Conservation (phyloP, 2,797 vertebrate species). For the Tenualosa thibaudeaui region DNA sequence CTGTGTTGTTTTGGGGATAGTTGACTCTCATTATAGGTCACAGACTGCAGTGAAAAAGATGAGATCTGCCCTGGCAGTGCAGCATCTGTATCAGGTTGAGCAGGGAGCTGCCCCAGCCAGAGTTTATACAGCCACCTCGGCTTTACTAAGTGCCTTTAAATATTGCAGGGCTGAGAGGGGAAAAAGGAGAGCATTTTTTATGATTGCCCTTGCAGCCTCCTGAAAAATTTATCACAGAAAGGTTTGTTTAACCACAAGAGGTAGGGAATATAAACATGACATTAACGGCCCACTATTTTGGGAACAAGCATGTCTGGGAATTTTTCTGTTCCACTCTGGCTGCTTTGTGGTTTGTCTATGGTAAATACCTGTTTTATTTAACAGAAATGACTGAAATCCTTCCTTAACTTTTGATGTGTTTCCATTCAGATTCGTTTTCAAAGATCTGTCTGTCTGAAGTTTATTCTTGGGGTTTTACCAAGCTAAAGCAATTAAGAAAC, state of each 20-base stretch:
- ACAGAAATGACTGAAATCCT: neutral
- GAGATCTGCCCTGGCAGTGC: constrained; percentile 19
- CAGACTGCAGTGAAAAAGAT: constrained; percentile 24
- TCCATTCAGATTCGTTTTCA: neutral
- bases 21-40: constrained; percentile 43
- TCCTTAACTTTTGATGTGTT: neutral
- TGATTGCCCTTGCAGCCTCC: constrained; percentile 63
- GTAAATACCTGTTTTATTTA: neutral
- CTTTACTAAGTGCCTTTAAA: constrained; percentile 73
- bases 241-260: constrained; percentile 68
- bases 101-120: neutral
- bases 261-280: constrained; percentile 62
- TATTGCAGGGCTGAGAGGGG: constrained; percentile 72
- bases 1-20: neutral
- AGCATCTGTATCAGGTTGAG: neutral
- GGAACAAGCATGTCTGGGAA: neutral
- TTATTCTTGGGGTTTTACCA: too few species aligned
- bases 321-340: neutral
- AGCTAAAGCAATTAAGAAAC: neutral
- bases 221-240: constrained; percentile 70
- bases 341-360: neutral
- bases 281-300: constrained; percentile 52
- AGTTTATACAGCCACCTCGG: constrained; percentile 39
- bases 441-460: neutral
- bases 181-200: constrained; percentile 71